These are phyloP conservation scores for Maconellicoccus hirsutus DNA, from an alignment of 1,140 invertebrate species.

Conservation along the genomic window DNA sequence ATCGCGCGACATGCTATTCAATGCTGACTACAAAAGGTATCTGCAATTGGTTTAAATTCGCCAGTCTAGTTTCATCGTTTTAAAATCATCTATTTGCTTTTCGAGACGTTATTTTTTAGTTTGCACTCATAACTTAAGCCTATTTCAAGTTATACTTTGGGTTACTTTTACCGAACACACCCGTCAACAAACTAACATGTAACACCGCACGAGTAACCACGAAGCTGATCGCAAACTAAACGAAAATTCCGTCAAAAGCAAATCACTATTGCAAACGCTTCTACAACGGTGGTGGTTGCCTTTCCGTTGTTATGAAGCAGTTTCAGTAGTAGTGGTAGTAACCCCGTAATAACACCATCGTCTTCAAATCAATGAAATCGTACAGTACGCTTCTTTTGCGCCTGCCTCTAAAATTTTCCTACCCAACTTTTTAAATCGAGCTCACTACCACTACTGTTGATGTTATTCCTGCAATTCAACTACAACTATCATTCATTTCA, in stretches of 20 bases:
- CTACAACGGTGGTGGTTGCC: background rate
- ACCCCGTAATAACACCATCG: slow-evolving; percentile 22
- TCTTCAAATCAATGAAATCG: slow-evolving; percentile 26
- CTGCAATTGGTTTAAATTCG: too few relatives aligned
- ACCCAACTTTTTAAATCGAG: background rate
- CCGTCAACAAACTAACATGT: slow-evolving; percentile 1
- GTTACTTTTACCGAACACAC: background rate
- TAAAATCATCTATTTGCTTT: too few relatives aligned
- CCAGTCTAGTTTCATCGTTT: too few relatives aligned
- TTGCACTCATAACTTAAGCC: too few relatives aligned
- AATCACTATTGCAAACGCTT: background rate
- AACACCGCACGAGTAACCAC: slow-evolving; percentile 22
- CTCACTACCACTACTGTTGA: background rate
- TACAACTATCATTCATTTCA: background rate
- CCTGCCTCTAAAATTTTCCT: slow-evolving; percentile 20
- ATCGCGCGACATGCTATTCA: slow-evolving; percentile 50
- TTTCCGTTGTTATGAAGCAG: background rate
- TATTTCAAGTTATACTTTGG: too few relatives aligned
- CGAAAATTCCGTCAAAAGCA: background rate
- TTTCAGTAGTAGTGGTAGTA: background rate
- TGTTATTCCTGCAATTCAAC: background rate
- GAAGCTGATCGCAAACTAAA: slow-evolving; percentile 11
- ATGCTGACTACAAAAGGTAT: background rate
- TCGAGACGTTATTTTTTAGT: background rate
- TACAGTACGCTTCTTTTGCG: slow-evolving; percentile 17